Base-by-base conservation (phyloP, 2,797 vertebrate genomes). In the Fistularia tabacaria region DNA sequence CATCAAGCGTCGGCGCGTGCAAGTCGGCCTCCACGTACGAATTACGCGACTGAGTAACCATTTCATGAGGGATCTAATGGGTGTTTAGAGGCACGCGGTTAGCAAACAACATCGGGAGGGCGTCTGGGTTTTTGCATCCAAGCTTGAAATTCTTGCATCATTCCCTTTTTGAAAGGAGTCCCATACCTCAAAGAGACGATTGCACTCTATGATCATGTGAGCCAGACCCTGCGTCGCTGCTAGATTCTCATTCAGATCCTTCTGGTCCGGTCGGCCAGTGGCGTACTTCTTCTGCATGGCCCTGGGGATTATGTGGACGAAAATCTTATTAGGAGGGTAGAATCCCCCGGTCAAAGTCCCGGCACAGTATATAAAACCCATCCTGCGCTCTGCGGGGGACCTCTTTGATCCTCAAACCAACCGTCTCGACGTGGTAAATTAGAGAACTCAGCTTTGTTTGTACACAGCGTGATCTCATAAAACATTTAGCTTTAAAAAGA, bases 181-280 rank as follows among this genome's bases (percentile, higher is more conserved):
- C 48, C 3, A 85, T 82, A 98, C 97, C 94, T 99, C 94, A 85
- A 99, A 99, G 75, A 99, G 91, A 61, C 83, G 93, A 86, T 94
- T 92, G 77, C 95, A 98, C 88, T 99, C 96, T 64, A 86, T 87
- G 87, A 99, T 99, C 96, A 99, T 99, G 73, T 98, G 96, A 71
- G 96, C 94, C 1, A 99, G 93, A 52, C 96, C 96, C 74, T 98
- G 97, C 25, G 95, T 95, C 7, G 97, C 97, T 12, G 97, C 95
- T 80, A 98, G 87, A 66, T 97, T 99, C 88, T 99, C 97, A 79
- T 90, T 99, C 81, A 99, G 92, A 88, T 99, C 97, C 85, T 98
- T 98, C 83, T 97, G 96, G 90, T 99, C 97, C 25, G 97, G 97
- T 73, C 96, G 94, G 66, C 97, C 97, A 0, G 94, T 94, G 81